Conservation (phyloP, 53 echinoderm and acorn worm species). For the Luidia sarsii region DNA sequence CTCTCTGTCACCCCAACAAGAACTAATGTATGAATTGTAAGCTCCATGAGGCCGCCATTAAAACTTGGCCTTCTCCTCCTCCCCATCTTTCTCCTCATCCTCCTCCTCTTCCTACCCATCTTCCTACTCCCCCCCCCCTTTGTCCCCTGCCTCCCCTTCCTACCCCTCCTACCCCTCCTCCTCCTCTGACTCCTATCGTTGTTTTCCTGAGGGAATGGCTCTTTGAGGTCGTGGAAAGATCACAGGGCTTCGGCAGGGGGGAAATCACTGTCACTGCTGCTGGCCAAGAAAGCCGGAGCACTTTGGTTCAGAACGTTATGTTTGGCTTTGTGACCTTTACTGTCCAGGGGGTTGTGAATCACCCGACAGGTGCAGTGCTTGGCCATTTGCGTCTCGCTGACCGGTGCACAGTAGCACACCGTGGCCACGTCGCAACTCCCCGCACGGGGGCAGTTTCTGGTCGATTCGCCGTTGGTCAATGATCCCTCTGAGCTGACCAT, state of each 20-base stretch:
- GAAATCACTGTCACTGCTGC: conserved; percentile 53
- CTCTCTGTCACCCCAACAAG: no score
- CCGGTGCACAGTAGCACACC: conserved; percentile 6
- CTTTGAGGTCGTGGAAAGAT: not conserved
- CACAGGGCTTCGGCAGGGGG: conserved; percentile 37
- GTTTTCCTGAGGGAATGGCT: no score
- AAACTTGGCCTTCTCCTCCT: no score
- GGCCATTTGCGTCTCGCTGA: not conserved
- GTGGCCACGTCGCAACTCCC: not conserved
- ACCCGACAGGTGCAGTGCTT: conserved; percentile 32
- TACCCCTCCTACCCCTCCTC: no score
- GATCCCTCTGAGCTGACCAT: conserved; percentile 11
- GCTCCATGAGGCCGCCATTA: no score
- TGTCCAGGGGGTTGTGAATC: conserved; percentile 33
- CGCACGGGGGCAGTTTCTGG: not conserved
- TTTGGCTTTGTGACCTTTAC: conserved; percentile 14
- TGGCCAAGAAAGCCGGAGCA: conserved; percentile 18
- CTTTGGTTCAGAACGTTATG: conserved; percentile 16
- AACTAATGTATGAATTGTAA: no score
- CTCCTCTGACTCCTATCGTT: no score
- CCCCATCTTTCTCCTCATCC: no score
- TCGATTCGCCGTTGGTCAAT: not conserved
- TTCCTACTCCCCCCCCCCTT: no score
- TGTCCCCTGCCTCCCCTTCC: no score
- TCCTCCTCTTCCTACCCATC: no score